Evolutionary conservation across 2,797 vertebrate genomes (phyloP), one percentile per base, ranked within the genome.

Genomic region (Chanos chanos): DNA sequence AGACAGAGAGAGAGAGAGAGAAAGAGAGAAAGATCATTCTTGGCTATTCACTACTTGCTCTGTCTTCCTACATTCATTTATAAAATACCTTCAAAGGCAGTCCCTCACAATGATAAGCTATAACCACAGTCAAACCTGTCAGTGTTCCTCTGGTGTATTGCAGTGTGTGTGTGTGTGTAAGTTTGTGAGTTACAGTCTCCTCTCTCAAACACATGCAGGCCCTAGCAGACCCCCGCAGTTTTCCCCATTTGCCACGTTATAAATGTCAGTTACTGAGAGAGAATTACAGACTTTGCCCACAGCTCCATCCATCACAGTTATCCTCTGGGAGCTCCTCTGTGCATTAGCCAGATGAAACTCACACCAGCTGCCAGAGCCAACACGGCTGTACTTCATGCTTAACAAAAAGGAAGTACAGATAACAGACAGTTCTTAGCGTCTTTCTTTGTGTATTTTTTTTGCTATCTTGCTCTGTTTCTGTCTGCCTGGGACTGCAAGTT

Each of bases 301-400:
- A 51, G 31, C 47, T 56, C 39, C 28, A 10, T 50, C 41, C 39
- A 43, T 27, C 24, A 48, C 41, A 44, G 25, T 40, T 50, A 41
- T 25, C 36, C 36, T 51, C 36, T 13, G 15, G 22, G 22, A 30
- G 30, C 50, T 19, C 21, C 28, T 39, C 39, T 21, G 40, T 61
- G 22, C 43, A 61, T 47, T 59, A 53, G 52, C 65, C 13, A 48
- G 53, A 61, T 59, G 59, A 62, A 66, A 56, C 47, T 55, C 12
- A 7, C 21, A n/a, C 41, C 44, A 39, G 27, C 31, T 47, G 48
- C 58, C 36, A 10, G 33, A 64, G 43, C 36, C 33, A 56, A 49
- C 45, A 60, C 33, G 36, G 28, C 57, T 15, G 13, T 47, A 21
- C 36, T 45, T 55, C 25, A 55, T 25, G 48, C 10, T 5, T 36